Conservation (phyloP, 2,888 invertebrate species). For the Metopia argyrocephala region DNA sequence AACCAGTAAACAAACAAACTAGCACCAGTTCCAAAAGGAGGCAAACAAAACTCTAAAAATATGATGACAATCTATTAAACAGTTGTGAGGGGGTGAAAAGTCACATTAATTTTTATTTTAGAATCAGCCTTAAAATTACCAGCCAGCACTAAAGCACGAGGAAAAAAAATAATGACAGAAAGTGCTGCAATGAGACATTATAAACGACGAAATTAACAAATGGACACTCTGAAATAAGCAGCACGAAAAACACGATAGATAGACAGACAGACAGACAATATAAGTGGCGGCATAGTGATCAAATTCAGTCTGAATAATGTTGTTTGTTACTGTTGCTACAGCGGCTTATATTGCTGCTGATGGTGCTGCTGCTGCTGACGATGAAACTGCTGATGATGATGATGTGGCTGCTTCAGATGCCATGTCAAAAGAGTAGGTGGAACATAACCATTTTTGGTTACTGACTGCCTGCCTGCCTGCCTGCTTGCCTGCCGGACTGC, state of each 20-base stretch:
- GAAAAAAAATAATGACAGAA: constrained; percentile 28
- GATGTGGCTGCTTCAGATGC: constrained; percentile 70
- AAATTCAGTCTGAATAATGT: constrained; percentile 66
- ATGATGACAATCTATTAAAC: neutral
- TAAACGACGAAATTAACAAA: constrained; percentile 47
- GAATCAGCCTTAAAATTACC: neutral
- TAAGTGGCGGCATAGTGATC: constrained; percentile 65
- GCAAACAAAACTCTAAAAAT: neutral
- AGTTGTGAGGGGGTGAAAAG: neutral
- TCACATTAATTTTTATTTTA: constrained; percentile 40
- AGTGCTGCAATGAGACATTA: constrained; percentile 42
- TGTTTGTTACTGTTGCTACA: constrained; percentile 67
- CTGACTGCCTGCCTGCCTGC: constrained; percentile 72
- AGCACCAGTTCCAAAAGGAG: no score
- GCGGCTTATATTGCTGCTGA: constrained; percentile 65
- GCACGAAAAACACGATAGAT: neutral
- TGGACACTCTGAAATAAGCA: neutral
- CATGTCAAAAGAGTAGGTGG: constrained; percentile 76
- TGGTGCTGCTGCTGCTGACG: constrained; percentile 63
- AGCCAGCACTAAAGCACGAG: neutral
- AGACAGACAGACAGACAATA: constrained; percentile 21
- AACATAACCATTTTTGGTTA: constrained; percentile 77
- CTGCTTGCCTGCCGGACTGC: neutral
- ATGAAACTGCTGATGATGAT: constrained; percentile 26
- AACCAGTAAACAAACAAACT: no score